Percentiles rank a stretch among this genome's conserved stretches.
Evolutionary conservation across 2,888 invertebrate genomes (phyloP).

Genomic region (Thereva nobilitata): DNA sequence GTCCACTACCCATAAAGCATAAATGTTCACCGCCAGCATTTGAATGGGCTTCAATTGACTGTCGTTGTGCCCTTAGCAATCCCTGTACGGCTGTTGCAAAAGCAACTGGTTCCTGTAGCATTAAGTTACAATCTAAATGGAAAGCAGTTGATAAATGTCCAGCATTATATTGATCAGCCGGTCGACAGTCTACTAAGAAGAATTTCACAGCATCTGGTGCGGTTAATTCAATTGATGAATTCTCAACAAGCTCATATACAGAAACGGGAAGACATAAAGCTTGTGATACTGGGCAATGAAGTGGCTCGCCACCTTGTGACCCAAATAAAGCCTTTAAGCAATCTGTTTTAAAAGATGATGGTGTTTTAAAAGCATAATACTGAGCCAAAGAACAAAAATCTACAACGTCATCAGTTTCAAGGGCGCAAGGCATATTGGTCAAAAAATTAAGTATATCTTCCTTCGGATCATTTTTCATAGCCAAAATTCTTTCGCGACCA

Average conservation of each 20-base stretch:
- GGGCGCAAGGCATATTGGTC: conserved; percentile 77
- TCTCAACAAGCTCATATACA: conserved; percentile 88
- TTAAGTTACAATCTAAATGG: conserved; percentile 94
- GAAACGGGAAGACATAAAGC: conserved; percentile 96
- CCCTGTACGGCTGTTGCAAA: conserved; percentile 95
- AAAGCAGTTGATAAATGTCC: conserved; percentile 97
- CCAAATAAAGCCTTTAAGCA: conserved; percentile 70
- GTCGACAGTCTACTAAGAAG: conserved; percentile 96
- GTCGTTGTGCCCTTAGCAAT: conserved; percentile 80
- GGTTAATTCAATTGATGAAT: conserved; percentile 69
- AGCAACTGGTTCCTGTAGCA: conserved; percentile 94
- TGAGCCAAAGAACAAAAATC: conserved; percentile 97
- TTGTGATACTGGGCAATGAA: conserved; percentile 70
- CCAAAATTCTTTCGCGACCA: conserved; percentile 83
- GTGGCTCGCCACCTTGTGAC: conserved; percentile 60
- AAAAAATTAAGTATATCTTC: conserved; percentile 71
- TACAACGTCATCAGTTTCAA: conserved; percentile 92
- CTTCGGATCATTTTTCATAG: conserved; percentile 73
- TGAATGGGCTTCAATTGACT: conserved; percentile 83
- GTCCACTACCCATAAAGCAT: conserved; percentile 91
- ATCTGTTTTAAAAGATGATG: conserved; percentile 88
- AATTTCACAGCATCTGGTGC: conserved; percentile 76
- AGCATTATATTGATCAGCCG: conserved; percentile 94
- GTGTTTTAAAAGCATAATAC: conserved; percentile 92
- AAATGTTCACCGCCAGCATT: conserved; percentile 86